Evolutionary conservation across 2,797 vertebrate genomes (phyloP).

Genomic region (Channa striata): DNA sequence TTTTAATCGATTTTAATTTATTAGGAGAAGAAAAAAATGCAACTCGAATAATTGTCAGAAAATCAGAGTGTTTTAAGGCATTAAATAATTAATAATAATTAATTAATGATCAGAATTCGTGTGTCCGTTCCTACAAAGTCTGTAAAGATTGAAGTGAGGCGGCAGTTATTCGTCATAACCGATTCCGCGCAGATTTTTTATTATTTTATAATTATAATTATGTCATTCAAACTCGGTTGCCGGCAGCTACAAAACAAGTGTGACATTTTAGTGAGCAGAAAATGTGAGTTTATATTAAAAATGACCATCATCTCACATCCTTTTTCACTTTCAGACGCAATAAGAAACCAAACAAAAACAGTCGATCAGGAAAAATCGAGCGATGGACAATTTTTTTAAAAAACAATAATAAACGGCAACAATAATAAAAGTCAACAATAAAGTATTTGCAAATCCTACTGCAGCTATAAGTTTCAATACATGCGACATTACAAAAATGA

Average conservation of each 20-base stretch:
- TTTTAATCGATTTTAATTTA: too few species aligned
- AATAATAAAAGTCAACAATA: fast-evolving
- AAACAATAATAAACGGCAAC: not conserved
- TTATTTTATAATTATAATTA: too few species aligned
- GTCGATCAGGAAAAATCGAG: not conserved
- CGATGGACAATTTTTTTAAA: too few species aligned
- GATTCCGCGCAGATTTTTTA: too few species aligned
- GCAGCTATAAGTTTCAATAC: too few species aligned
- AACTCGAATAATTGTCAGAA: not conserved
- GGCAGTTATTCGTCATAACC: too few species aligned
- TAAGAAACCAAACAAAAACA: not conserved
- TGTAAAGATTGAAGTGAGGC: not conserved
- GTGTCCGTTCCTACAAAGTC: not conserved
- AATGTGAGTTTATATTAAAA: too few species aligned
- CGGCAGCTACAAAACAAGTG: not conserved
- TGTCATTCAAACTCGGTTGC: not conserved
- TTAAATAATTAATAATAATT: too few species aligned
- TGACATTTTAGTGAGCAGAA: not conserved
- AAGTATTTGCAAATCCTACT: not conserved
- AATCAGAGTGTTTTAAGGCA: not conserved
- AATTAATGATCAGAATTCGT: not conserved
- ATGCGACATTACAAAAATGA: not conserved
- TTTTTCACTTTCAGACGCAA: not conserved
- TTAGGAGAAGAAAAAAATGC: not conserved
- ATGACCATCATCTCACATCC: too few species aligned